A percentile compares a stretch with the other conserved stretches of the same genome.
Evolutionary conservation across 2,113 vertebrate genomes (phyloP).

Genomic region (Peromyscus polionotus): DNA sequence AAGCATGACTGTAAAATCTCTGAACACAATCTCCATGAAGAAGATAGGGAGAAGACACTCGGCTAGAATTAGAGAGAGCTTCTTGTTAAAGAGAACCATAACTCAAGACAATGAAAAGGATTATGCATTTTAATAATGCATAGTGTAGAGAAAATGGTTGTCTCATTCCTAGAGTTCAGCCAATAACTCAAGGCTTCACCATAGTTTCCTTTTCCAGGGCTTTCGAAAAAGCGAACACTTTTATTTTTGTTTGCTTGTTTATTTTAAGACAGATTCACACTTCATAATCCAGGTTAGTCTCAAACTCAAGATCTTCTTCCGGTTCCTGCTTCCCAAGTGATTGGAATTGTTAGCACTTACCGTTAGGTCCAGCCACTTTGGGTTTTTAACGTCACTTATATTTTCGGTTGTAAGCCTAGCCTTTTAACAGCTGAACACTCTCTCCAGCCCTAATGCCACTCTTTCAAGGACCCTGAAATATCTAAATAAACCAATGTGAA

Average conservation of each 20-base stretch:
- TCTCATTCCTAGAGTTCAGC: background rate
- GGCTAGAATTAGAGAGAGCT: constrained; percentile 7
- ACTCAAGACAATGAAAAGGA: background rate
- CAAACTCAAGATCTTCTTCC: background rate
- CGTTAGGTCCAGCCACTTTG: background rate
- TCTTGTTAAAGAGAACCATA: background rate
- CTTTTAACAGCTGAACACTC: background rate
- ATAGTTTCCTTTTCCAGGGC: constrained; percentile 30
- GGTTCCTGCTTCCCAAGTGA: background rate
- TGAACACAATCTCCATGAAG: constrained; percentile 21
- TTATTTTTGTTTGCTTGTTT: background rate
- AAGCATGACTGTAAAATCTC: background rate
- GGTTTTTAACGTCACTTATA: background rate
- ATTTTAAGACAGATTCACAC: background rate
- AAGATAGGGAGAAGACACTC: background rate
- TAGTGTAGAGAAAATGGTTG: background rate
- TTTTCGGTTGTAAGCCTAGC: background rate
- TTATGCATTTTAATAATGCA: background rate
- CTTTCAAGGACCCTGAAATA: background rate
- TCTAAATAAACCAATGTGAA: constrained; percentile 27
- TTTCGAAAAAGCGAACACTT: constrained; percentile 17
- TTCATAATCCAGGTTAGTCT: background rate
- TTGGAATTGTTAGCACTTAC: background rate
- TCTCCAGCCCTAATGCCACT: background rate
- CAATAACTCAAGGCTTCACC: background rate